A percentile compares a stretch with the other conserved stretches of the same genome.
phyloP scores from a whole-genome alignment of 2,113 vertebrate genomes.

The Sorex araneus region DNA sequence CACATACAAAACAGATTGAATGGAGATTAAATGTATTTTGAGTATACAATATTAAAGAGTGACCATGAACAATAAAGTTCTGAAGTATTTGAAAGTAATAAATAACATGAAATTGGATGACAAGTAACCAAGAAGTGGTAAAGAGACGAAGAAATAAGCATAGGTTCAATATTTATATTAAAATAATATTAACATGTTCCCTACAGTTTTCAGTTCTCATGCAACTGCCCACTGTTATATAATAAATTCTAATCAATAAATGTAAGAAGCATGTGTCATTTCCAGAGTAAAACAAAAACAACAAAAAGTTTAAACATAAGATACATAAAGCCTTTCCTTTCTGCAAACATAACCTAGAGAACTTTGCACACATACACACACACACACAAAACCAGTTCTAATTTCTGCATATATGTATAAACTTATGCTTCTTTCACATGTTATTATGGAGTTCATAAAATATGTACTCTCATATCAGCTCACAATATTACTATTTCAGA shows the following conservation, averaged over 20 bases:
- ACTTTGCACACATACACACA: too few species aligned
- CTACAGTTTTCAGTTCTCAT: background rate
- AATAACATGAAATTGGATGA: background rate
- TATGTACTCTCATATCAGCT: background rate
- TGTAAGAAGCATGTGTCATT: background rate
- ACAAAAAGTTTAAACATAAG: background rate
- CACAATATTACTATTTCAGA: slow-evolving; percentile 32
- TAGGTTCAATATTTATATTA: background rate
- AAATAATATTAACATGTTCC: background rate
- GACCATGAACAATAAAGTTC: background rate
- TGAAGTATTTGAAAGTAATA: background rate
- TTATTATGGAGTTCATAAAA: background rate
- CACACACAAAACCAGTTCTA: background rate
- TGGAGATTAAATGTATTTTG: background rate
- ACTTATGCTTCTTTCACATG: background rate
- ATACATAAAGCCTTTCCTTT: background rate
- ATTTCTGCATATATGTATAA: background rate
- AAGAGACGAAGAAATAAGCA: background rate
- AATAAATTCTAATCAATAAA: background rate
- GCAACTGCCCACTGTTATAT: background rate
- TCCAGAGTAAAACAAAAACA: background rate
- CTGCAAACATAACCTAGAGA: background rate
- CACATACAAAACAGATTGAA: background rate
- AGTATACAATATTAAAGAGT: background rate
- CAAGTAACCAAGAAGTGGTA: background rate